These are phyloP conservation scores for Cenopis cana DNA, from an alignment of 2,888 invertebrate genomes.

Conservation along the genomic window DNA sequence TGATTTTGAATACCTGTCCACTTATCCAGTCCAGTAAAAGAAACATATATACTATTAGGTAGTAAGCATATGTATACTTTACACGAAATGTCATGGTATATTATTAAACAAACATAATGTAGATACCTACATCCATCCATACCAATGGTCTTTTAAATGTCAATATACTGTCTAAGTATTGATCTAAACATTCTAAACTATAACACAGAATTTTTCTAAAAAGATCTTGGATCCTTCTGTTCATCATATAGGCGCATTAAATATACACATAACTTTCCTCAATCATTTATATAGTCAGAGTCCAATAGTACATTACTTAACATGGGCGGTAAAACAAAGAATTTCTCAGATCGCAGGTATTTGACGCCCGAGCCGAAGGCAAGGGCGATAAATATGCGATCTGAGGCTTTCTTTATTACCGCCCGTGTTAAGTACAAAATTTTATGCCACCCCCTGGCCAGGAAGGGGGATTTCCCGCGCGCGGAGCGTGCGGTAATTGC, in stretches of 20 bases:
- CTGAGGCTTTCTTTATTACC: too few species aligned
- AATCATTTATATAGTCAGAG: background rate
- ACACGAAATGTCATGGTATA: too few species aligned
- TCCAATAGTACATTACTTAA: too few species aligned
- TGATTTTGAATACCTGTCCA: background rate
- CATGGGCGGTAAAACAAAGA: too few species aligned
- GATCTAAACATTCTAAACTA: conserved; percentile 10
- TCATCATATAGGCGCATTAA: background rate
- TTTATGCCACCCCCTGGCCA: too few species aligned
- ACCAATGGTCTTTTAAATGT: background rate
- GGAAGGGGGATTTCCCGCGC: too few species aligned
- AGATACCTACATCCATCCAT: background rate
- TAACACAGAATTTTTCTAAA: conserved; percentile 10
- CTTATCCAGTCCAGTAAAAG: background rate
- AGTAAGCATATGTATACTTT: too few species aligned
- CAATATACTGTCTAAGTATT: conserved; percentile 17
- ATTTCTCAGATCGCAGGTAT: too few species aligned
- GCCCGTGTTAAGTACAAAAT: too few species aligned
- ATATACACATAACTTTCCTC: background rate
- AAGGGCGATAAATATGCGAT: too few species aligned
- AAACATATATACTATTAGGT: background rate
- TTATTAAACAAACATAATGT: background rate
- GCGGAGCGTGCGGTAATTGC: too few species aligned
- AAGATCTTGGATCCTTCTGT: background rate
- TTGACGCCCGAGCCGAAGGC: too few species aligned